Conservation (phyloP, 2,888 invertebrate genomes). For the Drosophila kambysellisi region DNA sequence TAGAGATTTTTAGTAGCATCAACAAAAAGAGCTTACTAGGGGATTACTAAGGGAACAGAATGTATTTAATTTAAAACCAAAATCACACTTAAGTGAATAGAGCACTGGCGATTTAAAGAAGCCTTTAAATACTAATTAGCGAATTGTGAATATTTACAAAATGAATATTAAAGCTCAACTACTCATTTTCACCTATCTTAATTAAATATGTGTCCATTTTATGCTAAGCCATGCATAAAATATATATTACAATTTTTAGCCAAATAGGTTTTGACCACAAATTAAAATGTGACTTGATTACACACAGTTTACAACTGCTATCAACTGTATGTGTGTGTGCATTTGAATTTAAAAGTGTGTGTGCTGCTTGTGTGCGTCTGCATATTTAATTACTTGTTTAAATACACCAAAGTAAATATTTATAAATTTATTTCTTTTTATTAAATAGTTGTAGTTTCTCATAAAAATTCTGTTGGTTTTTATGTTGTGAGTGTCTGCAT, state of each 20-base stretch:
- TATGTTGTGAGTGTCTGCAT: conserved; percentile 46
- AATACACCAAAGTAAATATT: conserved; percentile 10
- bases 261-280: conserved; percentile 9
- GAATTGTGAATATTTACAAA: not conserved
- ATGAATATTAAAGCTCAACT: not conserved
- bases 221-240: not conserved
- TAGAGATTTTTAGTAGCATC: not conserved
- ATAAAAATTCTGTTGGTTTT: conserved; percentile 23
- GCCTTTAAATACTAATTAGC: not conserved
- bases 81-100: not conserved
- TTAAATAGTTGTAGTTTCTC: conserved; percentile 1
- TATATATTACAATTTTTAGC: conserved; percentile 1
- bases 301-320: not conserved
- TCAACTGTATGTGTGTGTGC: not conserved
- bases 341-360: not conserved
- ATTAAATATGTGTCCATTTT: not conserved
- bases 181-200: not conserved
- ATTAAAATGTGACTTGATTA: not conserved
- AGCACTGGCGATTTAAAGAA: not conserved
- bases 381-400: conserved; percentile 12
- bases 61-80: not conserved
- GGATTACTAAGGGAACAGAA: not conserved
- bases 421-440: conserved; percentile 9
- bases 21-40: not conserved
- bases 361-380: not conserved